Base-by-base conservation (phyloP, 2,797 vertebrate genomes). In the Pangasius mekongensis region DNA sequence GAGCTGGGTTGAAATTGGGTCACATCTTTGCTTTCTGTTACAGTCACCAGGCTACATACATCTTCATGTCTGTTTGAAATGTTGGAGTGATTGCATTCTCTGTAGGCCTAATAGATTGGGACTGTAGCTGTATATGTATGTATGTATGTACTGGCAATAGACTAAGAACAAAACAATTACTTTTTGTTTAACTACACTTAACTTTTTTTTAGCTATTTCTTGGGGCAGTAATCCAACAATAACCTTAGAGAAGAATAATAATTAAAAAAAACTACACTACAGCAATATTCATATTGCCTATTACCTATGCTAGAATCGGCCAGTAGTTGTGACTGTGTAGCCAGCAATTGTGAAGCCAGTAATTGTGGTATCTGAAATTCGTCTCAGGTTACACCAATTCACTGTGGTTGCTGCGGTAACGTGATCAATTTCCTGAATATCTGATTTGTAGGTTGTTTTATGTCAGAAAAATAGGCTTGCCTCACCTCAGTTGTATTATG, bases 1-100 rank as follows among this genome's bases (percentile, higher is more conserved):
- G 54, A 52, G 78, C 83, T 90, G 88, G 90, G 92, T 91, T 92
- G 86, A 92, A 95, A 95, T 90, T 94, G 92, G 94, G 95, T 94
- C 94, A 94, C 87, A 91, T 3, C 54, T 81, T 84, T 80, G 30
- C 22, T 81, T 60, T 81, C 11, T 81, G 78, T 6, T 36, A 36
- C 47, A n/a, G 43, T 77, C 11, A 77, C 60, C n/a, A 67, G 22
- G 8, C 30, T 86, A 20, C 22, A 43, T 33, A 22, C 33, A 22
- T 36, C 52, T 56, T 56, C 13, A 30, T 56, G 52, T 30, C n/a
- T 56, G 2, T 76, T 39, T 39, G 73, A 74, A 74, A 77, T 49
- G 43, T n/a, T 18, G 9, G 36, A 73, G 67, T 39, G 67, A 71
- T 39, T 71, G 3, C 67, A 71, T 71, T 71, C 5, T 33, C 67